Evolutionary conservation across 2,797 vertebrate genomes (phyloP), one percentile per base, ranked within the genome.

Genomic region (Malurus leucopterus): DNA sequence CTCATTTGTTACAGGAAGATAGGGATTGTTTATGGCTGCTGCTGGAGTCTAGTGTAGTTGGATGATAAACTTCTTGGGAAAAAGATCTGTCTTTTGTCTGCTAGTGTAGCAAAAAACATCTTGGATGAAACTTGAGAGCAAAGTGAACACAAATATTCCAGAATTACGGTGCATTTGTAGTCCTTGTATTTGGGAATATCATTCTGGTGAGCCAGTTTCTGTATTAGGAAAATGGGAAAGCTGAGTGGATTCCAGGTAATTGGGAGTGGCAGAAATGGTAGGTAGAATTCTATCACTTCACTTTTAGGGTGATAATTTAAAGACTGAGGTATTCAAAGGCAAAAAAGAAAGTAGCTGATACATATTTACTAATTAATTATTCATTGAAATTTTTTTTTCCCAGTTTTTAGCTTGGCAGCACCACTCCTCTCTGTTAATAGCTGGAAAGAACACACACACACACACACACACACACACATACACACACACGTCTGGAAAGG

Each of bases 351-450:
- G 53, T 63, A 75, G 58, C 75, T 88, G 74, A 44, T 63, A 62
- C 62, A 15, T 13, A 17, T 79, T 74, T 77, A 24, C 11, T n/a
- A 40, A 46, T 87, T 83, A 91, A 83, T 87, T 92, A 81, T 92
- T 88, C 73, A 81, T 36, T 30, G 47, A 40, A 71, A 44, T 62
- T 14, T 71, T 79, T 75, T 75, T 83, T 88, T 50, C n/a, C 40
- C 64, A 40, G 12, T 65, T 89, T 83, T 74, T 58, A 81, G 62
- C 65, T 85, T 91, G 93, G 86, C 88, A 90, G 78, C 38, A 41
- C 43, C 54, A 85, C 62, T 79, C 47, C 61, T 80, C 7, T 82
- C n/a, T 11, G 3, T 70, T 75, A 84, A 54, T 89, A 81, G 76
- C 59, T 92, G 82, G 61, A 47, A 75, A 44, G 84, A 75, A 32